Evolutionary conservation across 2,797 vertebrate genomes (phyloP), one percentile per base, ranked within the genome.

Genomic region (Amphiprion clarkii): DNA sequence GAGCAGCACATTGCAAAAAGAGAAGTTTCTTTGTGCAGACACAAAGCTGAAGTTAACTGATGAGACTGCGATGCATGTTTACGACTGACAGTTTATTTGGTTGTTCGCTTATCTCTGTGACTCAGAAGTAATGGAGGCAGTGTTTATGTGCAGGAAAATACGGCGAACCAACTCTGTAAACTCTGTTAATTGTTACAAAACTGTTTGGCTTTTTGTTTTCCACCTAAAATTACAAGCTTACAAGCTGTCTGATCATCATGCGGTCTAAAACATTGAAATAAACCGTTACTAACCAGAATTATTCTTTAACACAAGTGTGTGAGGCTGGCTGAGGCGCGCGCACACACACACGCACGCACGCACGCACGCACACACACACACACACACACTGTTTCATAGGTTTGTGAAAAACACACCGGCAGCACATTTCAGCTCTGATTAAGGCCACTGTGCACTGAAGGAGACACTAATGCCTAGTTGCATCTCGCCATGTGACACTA

Each of bases 391-490:
- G 80, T 44, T 74, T 74, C 49, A 78, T 55, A 29, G 69, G 61
- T 81, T 79, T 74, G 72, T 65, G 16, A 82, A 59, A 57, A 83
- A 78, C 81, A 86, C 65, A 83, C 14, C 77, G 68, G 63, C 76
- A 82, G 63, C 71, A 78, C 68, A 74, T 81, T 88, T 92, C 73
- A 75, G 67, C 75, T 87, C 74, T 79, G 76, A 90, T 88, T 87
- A 86, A 85, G 81, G 73, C 51, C 67, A 79, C 16, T 71, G 76
- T 27, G 19, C 54, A 81, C 59, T 71, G 29, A 81, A 66, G 75
- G 62, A 88, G 49, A 74, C 69, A 57, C 67, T n/a, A 56, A 67
- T 71, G 54, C 65, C 56, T 69, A 49, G 55, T 66, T 67, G 48
- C 49, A 31, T 56, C 61, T 73, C 42, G 81, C 57, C 36, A 68